Percentiles rank a stretch among this genome's conserved stretches.
phyloP scores from a whole-genome alignment of 2,113 vertebrate genomes.

The Channa maculata region DNA sequence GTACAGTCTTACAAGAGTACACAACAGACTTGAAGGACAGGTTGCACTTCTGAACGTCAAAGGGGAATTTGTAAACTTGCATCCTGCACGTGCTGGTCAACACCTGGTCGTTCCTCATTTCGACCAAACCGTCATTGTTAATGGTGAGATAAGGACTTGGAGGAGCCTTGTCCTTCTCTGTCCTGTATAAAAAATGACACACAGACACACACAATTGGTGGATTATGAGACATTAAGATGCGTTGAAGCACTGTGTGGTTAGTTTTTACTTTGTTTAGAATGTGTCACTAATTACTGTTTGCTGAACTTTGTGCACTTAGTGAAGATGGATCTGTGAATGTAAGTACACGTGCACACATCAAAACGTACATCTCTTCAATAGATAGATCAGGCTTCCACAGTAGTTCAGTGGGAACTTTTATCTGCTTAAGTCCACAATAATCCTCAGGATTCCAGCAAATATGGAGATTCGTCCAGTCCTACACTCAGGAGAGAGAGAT shows the following conservation, averaged over 20 bases:
- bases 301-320: too few relatives aligned
- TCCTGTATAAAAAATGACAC: conserved; percentile 52
- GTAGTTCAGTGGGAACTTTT: conserved; percentile 33
- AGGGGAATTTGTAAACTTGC: conserved; percentile 73
- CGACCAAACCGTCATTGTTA: rapidly evolving
- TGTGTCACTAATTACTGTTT: too few relatives aligned
- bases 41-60: conserved; percentile 73
- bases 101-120: conserved; percentile 43
- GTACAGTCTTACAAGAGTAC: conserved; percentile 44
- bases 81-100: conserved; percentile 73
- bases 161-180: conserved; percentile 58
- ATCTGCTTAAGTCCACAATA: conserved; percentile 51
- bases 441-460: conserved; percentile 38
- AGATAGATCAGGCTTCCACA: conserved; percentile 69
- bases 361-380: conserved; percentile 65
- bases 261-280: too few relatives aligned
- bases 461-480: conserved; percentile 50
- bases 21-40: conserved; percentile 68
- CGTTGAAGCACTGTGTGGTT: too few relatives aligned
- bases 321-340: too few relatives aligned
- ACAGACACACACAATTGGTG: too few relatives aligned
- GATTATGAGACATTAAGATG: too few relatives aligned
- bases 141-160: conserved; percentile 55
- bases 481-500: neutral
- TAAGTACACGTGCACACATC: too few relatives aligned